Percentiles rank a stretch among this genome's conserved stretches.
Conservation (phyloP, 35 echinoderm and acorn worm species). For the Acanthaster planci region DNA sequence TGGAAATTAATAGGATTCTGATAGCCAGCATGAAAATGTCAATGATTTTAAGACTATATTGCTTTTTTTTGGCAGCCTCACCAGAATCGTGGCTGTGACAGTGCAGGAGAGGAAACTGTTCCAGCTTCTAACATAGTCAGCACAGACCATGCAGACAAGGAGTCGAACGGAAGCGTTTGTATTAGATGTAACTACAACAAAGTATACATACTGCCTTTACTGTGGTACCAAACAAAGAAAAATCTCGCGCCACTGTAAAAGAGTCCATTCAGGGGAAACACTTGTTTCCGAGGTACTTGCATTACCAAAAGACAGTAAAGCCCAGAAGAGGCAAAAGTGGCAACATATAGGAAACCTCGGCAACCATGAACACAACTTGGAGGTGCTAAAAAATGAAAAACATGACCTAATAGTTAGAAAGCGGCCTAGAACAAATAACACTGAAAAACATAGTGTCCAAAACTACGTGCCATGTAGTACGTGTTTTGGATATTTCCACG, state of each 20-base stretch:
- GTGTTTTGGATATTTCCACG: constrained; percentile 44
- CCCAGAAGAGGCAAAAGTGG: constrained; percentile 19
- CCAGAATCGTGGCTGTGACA: background rate
- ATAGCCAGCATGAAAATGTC: no score
- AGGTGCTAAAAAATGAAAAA: constrained; percentile 34
- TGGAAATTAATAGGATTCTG: no score
- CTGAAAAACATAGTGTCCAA: background rate
- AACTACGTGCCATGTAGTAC: constrained; percentile 52
- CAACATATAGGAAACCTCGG: constrained; percentile 48
- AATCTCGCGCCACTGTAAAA: constrained; percentile 43
- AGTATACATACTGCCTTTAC: constrained; percentile 52
- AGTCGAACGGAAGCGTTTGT: no score
- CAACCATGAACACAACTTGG: constrained; percentile 50
- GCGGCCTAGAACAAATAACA: constrained; percentile 11
- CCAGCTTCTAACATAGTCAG: background rate
- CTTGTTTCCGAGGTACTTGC: constrained; percentile 40
- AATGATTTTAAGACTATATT: background rate
- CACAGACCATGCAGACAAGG: no score
- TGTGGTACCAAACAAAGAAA: constrained; percentile 43
- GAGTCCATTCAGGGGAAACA: constrained; percentile 31
- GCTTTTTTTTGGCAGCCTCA: no score
- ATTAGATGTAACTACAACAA: constrained; percentile 3
- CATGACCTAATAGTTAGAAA: constrained; percentile 42
- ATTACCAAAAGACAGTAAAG: background rate
- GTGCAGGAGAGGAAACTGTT: background rate